Conservation (phyloP, 2,797 vertebrate species). For the Amniataba percoides region DNA sequence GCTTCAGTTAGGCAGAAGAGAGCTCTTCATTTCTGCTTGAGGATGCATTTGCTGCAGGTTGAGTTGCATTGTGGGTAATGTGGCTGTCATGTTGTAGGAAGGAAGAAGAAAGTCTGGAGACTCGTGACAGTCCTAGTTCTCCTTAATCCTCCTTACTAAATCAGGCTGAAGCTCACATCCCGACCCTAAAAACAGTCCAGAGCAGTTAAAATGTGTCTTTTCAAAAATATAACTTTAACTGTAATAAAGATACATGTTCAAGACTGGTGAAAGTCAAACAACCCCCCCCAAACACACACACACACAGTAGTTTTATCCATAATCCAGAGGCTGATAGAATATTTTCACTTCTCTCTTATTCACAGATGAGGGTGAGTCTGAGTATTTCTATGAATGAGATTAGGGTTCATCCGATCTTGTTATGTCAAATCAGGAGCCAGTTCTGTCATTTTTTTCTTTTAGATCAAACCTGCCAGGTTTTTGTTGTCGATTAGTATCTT, state of each 20-base stretch:
- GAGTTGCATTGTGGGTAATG: neutral
- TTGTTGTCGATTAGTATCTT: neutral
- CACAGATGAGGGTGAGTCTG: conserved; percentile 13
- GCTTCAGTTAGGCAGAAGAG: neutral
- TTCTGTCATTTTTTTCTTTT: neutral
- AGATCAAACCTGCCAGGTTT: neutral
- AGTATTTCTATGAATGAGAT: conserved; percentile 32
- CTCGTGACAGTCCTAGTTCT: neutral
- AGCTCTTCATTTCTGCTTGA: neutral
- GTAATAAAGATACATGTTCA: neutral
- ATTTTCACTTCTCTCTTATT: conserved; percentile 13
- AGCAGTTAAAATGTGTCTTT: neutral
- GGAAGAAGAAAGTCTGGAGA: neutral
- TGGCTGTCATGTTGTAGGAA: neutral
- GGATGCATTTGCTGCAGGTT: neutral
- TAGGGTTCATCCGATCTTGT: neutral
- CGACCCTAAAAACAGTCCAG: neutral
- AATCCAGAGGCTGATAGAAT: conserved; percentile 34
- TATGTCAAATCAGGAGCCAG: neutral
- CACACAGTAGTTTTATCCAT: neutral
- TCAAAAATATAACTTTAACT: neutral
- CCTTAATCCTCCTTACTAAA: neutral
- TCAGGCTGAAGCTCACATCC: no score
- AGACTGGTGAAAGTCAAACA: neutral
- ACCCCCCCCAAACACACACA: conserved; percentile 1